phyloP scores from a whole-genome alignment of 2,888 invertebrate species.

The Tenthredo amoena region DNA sequence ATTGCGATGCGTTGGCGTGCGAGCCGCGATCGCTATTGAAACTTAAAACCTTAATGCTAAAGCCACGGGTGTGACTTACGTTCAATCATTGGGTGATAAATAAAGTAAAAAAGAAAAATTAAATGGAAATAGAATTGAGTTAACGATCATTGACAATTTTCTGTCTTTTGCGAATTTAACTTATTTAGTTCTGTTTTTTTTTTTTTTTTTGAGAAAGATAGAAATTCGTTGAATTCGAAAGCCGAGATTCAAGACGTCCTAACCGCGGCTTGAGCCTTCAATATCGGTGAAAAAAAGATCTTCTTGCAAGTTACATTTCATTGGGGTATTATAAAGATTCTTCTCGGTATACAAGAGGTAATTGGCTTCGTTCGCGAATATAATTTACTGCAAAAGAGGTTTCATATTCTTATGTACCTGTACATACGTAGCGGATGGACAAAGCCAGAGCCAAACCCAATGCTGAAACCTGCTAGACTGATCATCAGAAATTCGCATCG shows the following conservation, averaged over 20 bases:
- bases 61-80: neutral
- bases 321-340: constrained; percentile 16
- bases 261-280: constrained; percentile 21
- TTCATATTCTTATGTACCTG: constrained; percentile 13
- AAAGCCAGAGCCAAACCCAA: neutral
- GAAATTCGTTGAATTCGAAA: neutral
- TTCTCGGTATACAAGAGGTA: constrained; percentile 6
- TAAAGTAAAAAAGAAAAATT: neutral
- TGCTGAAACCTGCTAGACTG: neutral
- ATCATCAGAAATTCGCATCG: neutral
- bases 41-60: neutral
- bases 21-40: neutral
- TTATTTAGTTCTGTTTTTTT: constrained; percentile 31
- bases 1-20: neutral
- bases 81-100: neutral
- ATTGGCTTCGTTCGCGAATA: constrained; percentile 30
- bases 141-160: neutral
- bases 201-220: constrained; percentile 42
- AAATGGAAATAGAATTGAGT: neutral
- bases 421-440: neutral
- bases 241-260: neutral
- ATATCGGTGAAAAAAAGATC: constrained; percentile 34
- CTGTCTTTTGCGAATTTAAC: neutral
- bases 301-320: constrained; percentile 9
- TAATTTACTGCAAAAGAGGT: constrained; percentile 31